Base-by-base conservation (phyloP, 1,140 invertebrate species). In the Zaprionus kolodkinae region DNA sequence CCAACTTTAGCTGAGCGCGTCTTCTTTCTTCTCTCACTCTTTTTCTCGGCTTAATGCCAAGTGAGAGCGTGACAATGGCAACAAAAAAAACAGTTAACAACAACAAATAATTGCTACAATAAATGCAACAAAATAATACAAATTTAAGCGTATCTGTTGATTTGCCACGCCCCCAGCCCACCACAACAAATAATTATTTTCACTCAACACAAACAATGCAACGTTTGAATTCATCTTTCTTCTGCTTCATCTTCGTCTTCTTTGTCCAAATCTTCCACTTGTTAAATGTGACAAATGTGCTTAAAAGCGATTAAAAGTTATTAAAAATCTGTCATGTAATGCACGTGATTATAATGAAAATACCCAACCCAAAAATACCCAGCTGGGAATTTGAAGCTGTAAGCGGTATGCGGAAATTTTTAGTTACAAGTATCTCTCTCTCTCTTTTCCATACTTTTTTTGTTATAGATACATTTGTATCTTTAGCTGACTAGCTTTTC, bases 61-160 rank as follows among this genome's bases (percentile, higher is more conserved):
- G 82, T 78, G 82, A 86, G 82, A 86, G 82, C 82, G 82, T 86
- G 83, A 85, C 82, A 86, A 68, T 84, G 66, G 69, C 81, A 84
- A 82, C n/a, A n/a, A 59, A 71, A 13, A 52, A 66, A 17, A 21
- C 52, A 60, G 40, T 57, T 55, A 70, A 57, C n/a, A 45, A n/a
- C n/a, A n/a, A n/a, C n/a, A n/a, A n/a, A 6, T n/a, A 15, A 45
- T n/a, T 15, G 52, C 63, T 36, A 21, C 25, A 65, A 65, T 61
- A 70, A 76, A 43, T 72, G 69, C 52, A 56, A 48, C 25, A 57
- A 57, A 59, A 73, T 64, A 59, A 68, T 6, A 3, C 1, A 9
- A 54, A 68, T 72, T 77, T 65, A 80, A 80, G 78, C 74, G 52
- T 80, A 64, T 38, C 70, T 35, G 17, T 50, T 64, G 54, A 63